Conservation (phyloP, 2,113 vertebrate genomes). For the Coptodon rendalli region DNA sequence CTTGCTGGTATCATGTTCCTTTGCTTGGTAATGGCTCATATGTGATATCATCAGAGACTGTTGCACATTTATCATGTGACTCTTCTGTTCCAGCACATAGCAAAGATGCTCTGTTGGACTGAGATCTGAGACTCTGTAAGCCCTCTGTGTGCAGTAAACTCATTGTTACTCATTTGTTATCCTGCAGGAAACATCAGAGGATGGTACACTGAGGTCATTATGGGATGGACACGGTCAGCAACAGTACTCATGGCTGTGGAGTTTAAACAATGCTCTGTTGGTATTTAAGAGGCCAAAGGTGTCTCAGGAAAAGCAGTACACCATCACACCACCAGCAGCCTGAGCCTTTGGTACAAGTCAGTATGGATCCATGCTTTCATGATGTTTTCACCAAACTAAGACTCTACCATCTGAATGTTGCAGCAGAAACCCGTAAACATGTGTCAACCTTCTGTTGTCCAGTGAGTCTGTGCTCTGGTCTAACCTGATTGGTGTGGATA, state of each 20-base stretch:
- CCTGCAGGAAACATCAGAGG: not conserved
- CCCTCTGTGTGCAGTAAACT: fast-evolving
- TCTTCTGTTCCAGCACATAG: fast-evolving
- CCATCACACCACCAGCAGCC: not conserved
- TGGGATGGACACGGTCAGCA: not conserved
- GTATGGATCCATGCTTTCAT: not conserved
- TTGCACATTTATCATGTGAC: not conserved
- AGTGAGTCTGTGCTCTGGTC: fast-evolving
- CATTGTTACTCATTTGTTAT: fast-evolving
- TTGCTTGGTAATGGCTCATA: not conserved
- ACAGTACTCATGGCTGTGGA: not conserved
- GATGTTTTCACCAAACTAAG: fast-evolving
- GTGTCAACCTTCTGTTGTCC: no score
- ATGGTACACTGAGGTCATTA: not conserved
- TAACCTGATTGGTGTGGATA: no score
- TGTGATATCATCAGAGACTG: fast-evolving
- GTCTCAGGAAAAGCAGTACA: not conserved
- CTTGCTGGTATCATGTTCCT: fast-evolving
- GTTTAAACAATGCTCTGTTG: not conserved
- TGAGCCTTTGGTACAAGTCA: not conserved
- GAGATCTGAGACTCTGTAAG: not conserved
- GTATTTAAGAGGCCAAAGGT: fast-evolving
- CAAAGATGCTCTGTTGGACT: fast-evolving
- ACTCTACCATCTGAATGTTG: not conserved
- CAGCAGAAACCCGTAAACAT: no score